Evolutionary conservation across 2,888 invertebrate genomes (phyloP), one percentile per base, ranked within the genome.

Genomic region (Trachelus stipa): DNA sequence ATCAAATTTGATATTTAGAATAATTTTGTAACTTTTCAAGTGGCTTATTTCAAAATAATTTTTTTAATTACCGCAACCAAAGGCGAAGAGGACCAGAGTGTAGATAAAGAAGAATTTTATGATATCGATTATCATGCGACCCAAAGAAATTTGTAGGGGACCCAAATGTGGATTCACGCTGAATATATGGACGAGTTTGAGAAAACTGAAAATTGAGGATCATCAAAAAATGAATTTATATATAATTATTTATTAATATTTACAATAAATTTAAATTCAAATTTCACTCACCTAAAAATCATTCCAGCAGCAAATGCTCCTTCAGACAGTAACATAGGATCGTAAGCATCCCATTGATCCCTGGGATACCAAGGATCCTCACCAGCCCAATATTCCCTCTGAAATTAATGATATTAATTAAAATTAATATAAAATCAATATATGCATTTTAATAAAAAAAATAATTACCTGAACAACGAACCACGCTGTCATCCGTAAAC

Each of bases 51-150:
- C 0, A n/a, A 31, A 77, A 75, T 37, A 33, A 31, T 33, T 74
- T 40, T 73, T n/a, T 15, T 79, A 89, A 94, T 94, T 92, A 94
- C 98, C 98, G 92, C 98, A 99, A 74, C 98, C 98, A 92, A 98
- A 99, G 68, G 98, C 98, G 90, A 99, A 98, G 73, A 98, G 92
- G 77, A 98, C 98, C 90, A 98, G 92, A 83, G 97, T 95, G 90
- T 98, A 98, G 87, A 99, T 97, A 91, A 98, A 97, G 93, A 98
- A 98, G 92, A 98, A 98, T 92, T 98, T 98, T 83, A 98, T 94
- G 83, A 99, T 98, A 90, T 99, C 98, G 87, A 97, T 94, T 77
- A 97, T 96, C 98, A 97, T 97, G 87, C 97, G 93, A 76, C 98
- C 98, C 30, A 99, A 92, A 1, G 98, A 98, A 77, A 99, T 98